Percentiles rank a stretch among this genome's conserved stretches.
phyloP scores from a whole-genome alignment of 2,888 invertebrate genomes.

The Hemithea aestivaria region DNA sequence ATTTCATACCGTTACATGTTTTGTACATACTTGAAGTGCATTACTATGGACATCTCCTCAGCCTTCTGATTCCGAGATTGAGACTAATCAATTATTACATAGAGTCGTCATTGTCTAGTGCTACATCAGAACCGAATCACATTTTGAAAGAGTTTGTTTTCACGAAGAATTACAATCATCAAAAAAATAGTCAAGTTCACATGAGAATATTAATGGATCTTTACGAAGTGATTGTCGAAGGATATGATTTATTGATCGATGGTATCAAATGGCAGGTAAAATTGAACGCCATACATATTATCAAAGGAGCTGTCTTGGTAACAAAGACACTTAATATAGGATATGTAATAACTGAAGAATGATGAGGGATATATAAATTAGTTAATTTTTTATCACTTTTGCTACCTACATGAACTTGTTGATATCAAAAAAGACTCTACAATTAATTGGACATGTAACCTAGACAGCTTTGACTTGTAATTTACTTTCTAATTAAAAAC shows the following conservation, averaged over 20 bases:
- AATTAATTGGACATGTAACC: too few species aligned
- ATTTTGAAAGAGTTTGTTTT: slow-evolving; percentile 33
- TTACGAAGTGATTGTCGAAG: slow-evolving; percentile 46
- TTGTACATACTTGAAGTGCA: slow-evolving; percentile 40
- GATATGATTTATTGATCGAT: slow-evolving; percentile 48
- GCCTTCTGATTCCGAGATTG: slow-evolving; percentile 43
- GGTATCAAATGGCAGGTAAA: slow-evolving; percentile 62
- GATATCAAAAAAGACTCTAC: too few species aligned
- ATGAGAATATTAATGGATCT: slow-evolving; percentile 52
- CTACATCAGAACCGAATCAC: slow-evolving; percentile 23
- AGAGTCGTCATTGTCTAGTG: slow-evolving; percentile 37
- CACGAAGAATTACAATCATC: slow-evolving; percentile 26
- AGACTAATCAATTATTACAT: slow-evolving; percentile 48
- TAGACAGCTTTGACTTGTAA: too few species aligned
- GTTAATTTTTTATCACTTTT: too few species aligned
- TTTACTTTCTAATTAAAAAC: too few species aligned
- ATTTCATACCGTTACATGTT: slow-evolving; percentile 29
- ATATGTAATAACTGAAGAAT: too few species aligned
- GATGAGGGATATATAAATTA: too few species aligned
- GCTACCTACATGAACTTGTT: too few species aligned
- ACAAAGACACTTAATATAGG: too few species aligned
- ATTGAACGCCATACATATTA: too few species aligned
- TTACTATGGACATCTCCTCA: slow-evolving; percentile 50
- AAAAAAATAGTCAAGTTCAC: slow-evolving; percentile 24
- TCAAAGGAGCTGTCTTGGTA: too few species aligned